A percentile compares a stretch with the other conserved stretches of the same genome.
Conservation (phyloP, 1,140 invertebrate species). For the Drosophila rufa region DNA sequence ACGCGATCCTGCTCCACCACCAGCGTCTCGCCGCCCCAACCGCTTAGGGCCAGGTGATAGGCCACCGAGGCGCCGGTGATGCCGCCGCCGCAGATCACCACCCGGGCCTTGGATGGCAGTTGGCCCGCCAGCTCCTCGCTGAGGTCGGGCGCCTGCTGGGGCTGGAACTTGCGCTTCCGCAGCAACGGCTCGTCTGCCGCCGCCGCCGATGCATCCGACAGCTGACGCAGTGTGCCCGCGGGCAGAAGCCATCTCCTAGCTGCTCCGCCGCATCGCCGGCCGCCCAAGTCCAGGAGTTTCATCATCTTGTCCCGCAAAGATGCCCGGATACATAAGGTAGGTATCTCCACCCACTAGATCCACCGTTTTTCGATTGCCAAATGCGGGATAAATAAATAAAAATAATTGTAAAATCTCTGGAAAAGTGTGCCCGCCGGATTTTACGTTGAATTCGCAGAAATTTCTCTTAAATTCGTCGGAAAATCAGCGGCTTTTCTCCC, state of each 20-base stretch:
- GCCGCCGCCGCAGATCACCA: constrained; percentile 94
- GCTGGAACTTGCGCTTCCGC: constrained; percentile 74
- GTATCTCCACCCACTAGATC: not conserved
- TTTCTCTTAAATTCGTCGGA: too few relatives aligned
- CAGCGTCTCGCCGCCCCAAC: constrained; percentile 93
- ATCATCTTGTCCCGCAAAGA: constrained; percentile 1
- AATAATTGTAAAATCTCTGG: too few relatives aligned
- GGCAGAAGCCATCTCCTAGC: constrained; percentile 18
- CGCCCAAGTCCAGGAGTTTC: constrained; percentile 18
- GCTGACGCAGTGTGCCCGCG: constrained; percentile 3
- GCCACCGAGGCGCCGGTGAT: constrained; percentile 97
- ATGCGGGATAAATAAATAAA: too few relatives aligned
- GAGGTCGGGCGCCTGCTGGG: constrained; percentile 57
- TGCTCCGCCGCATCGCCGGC: constrained; percentile 6
- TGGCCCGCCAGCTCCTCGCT: constrained; percentile 41
- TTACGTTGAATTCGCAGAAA: too few relatives aligned
- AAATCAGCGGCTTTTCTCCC: too few relatives aligned
- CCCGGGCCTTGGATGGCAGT: constrained; percentile 57
- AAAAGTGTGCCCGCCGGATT: too few relatives aligned
- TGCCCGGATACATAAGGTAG: not conserved
- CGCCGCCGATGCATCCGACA: constrained; percentile 1
- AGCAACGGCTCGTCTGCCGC: constrained; percentile 62
- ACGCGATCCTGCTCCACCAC: constrained; percentile 94
- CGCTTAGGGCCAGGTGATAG: constrained; percentile 95
- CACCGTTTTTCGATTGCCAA: too few relatives aligned